A percentile compares a stretch with the other conserved stretches of the same genome.
These are phyloP conservation scores for Herpailurus yagouaroundi DNA, from an alignment of 2,113 vertebrate species.

Conservation along the genomic window DNA sequence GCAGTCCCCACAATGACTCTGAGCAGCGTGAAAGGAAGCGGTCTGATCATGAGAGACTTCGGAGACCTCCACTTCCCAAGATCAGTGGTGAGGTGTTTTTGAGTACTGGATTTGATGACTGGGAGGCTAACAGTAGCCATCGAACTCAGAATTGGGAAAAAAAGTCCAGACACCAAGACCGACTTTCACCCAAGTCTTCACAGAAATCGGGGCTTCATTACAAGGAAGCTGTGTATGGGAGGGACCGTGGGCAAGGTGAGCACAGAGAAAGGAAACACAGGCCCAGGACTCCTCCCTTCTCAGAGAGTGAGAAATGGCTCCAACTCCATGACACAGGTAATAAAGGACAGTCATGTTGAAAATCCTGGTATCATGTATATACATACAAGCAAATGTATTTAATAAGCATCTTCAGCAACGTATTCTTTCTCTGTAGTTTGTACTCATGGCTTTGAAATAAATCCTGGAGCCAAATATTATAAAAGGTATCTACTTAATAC, in stretches of 20 bases:
- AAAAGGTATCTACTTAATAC: not conserved
- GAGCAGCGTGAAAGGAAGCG: slow-evolving; percentile 51
- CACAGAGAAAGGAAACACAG: slow-evolving; percentile 72
- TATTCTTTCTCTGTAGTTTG: not conserved
- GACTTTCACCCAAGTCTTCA: slow-evolving; percentile 4
- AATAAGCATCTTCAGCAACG: not conserved
- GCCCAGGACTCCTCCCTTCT: slow-evolving; percentile 71
- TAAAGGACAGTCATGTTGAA: not conserved
- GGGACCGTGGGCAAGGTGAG: slow-evolving; percentile 73
- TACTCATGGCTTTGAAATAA: not conserved
- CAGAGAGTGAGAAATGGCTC: slow-evolving; percentile 67
- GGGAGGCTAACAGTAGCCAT: slow-evolving; percentile 34
- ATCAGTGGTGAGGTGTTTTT: slow-evolving; percentile 77
- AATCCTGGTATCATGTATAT: not conserved
- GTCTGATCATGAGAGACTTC: slow-evolving; percentile 81
- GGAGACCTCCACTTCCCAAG: slow-evolving; percentile 80
- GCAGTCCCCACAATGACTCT: not conserved
- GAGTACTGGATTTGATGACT: slow-evolving; percentile 73
- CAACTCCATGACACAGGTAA: slow-evolving; percentile 90
- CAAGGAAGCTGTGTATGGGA: slow-evolving; percentile 57
- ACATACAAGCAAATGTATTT: not conserved
- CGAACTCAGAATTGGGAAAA: slow-evolving; percentile 16
- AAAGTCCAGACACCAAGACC: slow-evolving; percentile 48
- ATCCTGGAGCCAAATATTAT: not conserved
- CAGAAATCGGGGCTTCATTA: not conserved